Conservation (phyloP, 2,113 vertebrate species). For the Anthoscopus minutus region DNA sequence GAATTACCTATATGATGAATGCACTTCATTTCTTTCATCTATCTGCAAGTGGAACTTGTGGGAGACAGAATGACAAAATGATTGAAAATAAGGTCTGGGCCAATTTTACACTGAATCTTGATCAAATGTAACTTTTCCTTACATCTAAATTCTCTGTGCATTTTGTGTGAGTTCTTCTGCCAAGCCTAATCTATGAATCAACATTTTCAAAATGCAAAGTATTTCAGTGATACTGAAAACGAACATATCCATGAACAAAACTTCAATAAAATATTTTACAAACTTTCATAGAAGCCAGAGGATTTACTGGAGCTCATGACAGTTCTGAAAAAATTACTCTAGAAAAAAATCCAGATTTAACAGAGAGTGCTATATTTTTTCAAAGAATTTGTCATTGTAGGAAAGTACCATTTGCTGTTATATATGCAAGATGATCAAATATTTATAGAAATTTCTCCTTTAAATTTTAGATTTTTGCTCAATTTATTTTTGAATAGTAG, state of each 20-base stretch:
- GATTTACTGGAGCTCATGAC: background rate
- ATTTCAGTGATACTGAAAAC: background rate
- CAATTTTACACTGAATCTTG: background rate
- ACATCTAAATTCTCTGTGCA: background rate
- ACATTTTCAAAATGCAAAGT: background rate
- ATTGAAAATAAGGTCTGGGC: background rate
- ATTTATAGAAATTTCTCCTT: background rate
- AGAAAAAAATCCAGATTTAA: background rate
- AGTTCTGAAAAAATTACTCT: background rate
- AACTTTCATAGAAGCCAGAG: background rate
- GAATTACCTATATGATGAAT: background rate
- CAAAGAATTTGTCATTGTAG: background rate
- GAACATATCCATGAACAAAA: background rate
- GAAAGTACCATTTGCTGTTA: background rate
- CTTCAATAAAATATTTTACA: background rate
- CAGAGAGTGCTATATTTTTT: background rate
- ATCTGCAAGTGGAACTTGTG: background rate
- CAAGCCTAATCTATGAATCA: background rate
- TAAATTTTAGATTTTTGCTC: background rate
- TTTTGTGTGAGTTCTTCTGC: background rate
- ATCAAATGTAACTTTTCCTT: background rate
- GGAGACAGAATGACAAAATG: background rate
- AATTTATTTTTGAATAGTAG: background rate
- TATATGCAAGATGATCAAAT: accelerated
- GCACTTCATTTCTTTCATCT: background rate